Base-by-base conservation (phyloP, 2,888 invertebrate genomes). In the Orthonevra nobilis region DNA sequence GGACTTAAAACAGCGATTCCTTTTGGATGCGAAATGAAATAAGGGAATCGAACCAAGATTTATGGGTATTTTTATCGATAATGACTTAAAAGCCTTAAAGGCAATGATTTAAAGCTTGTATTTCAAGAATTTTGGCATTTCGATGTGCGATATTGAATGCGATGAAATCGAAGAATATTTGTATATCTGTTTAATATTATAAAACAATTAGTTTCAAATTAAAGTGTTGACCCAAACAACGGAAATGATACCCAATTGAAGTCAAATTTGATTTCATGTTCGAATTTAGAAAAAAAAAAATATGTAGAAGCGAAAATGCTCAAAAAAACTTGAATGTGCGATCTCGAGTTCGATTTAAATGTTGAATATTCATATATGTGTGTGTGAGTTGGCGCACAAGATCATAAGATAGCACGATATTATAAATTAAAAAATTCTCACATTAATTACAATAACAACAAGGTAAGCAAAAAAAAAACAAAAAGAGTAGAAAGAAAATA, bases 61-160 rank as follows among this genome's bases (percentile, higher is more conserved):
- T 87, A 88, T 88, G 87, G 85, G 84, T 84, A 86, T 86, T 85
- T 87, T 86, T 87, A 88, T 87, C 86, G 88, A 87, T 88, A 88
- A 87, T 87, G 88, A 88, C 87, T 86, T 87, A 86, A 86, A 87
- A 87, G 86, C 87, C 86, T 86, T 85, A 85, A 86, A 86, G 85
- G 86, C 87, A 87, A 86, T 87, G 87, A 87, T 87, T 87, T 87
- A 87, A 86, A 84, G 86, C 83, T 84, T 81, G 66, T 70, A 34
- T 44, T 23, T 19, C 15, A 64, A 40, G 66, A 79, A 68, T 73
- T 23, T 60, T 36, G 32, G 54, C 36, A 70, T 56, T 40, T 56
- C 10, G 2, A 20, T 40, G 28, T 38, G 23, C 56, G 26, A 54
- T 19, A 40, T 30, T 28, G 52, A 10, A 17, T 9, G 34, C 10